Base-by-base conservation (phyloP, 2,888 invertebrate genomes). In the Rhagonycha lutea region DNA sequence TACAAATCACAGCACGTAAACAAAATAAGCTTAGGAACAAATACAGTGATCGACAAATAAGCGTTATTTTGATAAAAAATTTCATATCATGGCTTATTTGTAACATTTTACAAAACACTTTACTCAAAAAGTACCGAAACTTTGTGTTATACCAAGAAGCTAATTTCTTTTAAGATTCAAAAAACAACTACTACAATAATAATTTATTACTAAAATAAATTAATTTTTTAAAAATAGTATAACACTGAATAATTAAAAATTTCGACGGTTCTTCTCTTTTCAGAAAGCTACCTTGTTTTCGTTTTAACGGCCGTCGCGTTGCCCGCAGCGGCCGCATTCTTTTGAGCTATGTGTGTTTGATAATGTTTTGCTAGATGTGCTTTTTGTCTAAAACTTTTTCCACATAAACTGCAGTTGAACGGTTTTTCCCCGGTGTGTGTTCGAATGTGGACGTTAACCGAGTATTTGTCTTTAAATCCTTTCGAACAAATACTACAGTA, bases 341-440 rank as follows among this genome's bases (percentile, higher is more conserved):
- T 95, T 87, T 96, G 96, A 68, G 95, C 95, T 85, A 96, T 94
- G 87, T 97, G 97, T 78, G 96, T 97, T 89, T 96, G 96, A 86
- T 96, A 96, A 88, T 97, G 96, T 87, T 97, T 97, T 77, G 96
- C 96, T 82, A 97, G 90, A 84, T 97, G 96, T 0, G 96, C 96
- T 86, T 97, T 97, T 87, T 97, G 96, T 69, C 96, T 91, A 89
- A 97, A 97, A 85, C 95, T 95, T 87, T 96, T 97, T 79, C 96
- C 96, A 87, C 99, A 99, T 74, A 98, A 91, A 14, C 94, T 94
- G 87, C 99, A 99, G 47, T 95, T 92, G 88, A 99, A 99, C 0
- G 99, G 98, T 86, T 99, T 98, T 88, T 99, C 98, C 0, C 98
- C 98, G 0, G 98, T 98, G 86, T 99, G 99, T 26, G 98, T 98